Evolutionary conservation across 2,888 invertebrate species (phyloP).

Genomic region (Anaspis maculata): DNA sequence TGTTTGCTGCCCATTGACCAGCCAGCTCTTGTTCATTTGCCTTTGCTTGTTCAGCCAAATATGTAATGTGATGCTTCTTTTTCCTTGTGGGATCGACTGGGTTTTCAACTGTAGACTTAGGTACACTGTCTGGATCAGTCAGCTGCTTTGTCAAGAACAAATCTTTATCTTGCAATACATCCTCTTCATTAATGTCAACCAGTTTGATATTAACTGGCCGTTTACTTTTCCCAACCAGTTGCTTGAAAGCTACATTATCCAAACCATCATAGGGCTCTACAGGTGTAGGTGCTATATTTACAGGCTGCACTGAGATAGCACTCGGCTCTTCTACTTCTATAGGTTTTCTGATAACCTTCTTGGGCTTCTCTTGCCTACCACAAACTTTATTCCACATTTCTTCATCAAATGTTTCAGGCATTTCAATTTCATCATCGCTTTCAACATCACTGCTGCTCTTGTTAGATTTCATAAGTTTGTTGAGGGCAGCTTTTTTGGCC

Average conservation of each 20-base stretch:
- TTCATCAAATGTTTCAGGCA: slow-evolving; percentile 40
- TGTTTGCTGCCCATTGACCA: slow-evolving; percentile 88
- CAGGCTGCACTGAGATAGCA: slow-evolving; percentile 26
- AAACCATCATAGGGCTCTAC: slow-evolving; percentile 43
- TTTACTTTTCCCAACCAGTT: slow-evolving; percentile 59
- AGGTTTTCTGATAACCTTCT: slow-evolving; percentile 32
- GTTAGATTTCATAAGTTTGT: slow-evolving; percentile 10
- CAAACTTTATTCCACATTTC: slow-evolving; percentile 45
- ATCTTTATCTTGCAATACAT: slow-evolving; percentile 63
- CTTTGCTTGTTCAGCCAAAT: slow-evolving; percentile 88
- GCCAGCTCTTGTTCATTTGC: slow-evolving; percentile 89
- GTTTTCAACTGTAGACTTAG: slow-evolving; percentile 44
- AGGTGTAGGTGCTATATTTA: slow-evolving; percentile 43
- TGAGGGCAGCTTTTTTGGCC: slow-evolving; percentile 11
- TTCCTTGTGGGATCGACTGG: slow-evolving; percentile 49
- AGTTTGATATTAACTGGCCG: slow-evolving; percentile 62
- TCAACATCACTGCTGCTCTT: slow-evolving; percentile 24
- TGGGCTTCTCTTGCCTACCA: slow-evolving; percentile 33
- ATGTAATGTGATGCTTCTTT: slow-evolving; percentile 93
- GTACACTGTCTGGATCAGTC: slow-evolving; percentile 56
- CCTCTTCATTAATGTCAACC: slow-evolving; percentile 74
- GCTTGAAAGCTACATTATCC: slow-evolving; percentile 52
- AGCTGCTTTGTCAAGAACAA: slow-evolving; percentile 76
- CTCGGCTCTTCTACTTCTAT: too few species aligned
- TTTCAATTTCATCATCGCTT: slow-evolving; percentile 30